Percentiles rank a stretch among this genome's conserved stretches.
Conservation (phyloP, 2,888 invertebrate genomes). For the Dendrolimus houi region DNA sequence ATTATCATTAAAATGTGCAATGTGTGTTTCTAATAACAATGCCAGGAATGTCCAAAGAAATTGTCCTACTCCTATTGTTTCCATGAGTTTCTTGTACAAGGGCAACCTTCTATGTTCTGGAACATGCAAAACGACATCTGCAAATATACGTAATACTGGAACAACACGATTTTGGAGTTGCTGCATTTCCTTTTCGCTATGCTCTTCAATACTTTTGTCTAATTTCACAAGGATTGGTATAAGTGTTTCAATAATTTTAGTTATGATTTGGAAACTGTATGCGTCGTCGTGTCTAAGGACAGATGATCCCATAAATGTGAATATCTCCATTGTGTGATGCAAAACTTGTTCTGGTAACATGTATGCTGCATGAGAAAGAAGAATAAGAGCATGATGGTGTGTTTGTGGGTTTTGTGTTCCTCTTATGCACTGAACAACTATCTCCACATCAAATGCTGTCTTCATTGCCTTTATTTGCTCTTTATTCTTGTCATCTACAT, state of each 20-base stretch:
- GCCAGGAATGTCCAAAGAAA: conserved; percentile 84
- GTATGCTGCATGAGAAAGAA: conserved; percentile 86
- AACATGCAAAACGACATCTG: conserved; percentile 92
- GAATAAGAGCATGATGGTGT: conserved; percentile 92
- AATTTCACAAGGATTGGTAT: conserved; percentile 87
- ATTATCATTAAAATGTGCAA: conserved; percentile 72
- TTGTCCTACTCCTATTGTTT: conserved; percentile 79
- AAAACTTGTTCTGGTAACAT: conserved; percentile 90
- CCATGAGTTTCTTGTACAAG: conserved; percentile 87
- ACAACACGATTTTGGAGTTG: conserved; percentile 68
- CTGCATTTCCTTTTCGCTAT: conserved; percentile 47
- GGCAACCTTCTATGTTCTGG: conserved; percentile 93
- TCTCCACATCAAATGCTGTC: conserved; percentile 80
- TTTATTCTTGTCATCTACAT: conserved; percentile 54
- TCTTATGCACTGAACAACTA: conserved; percentile 91
- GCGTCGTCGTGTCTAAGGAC: conserved; percentile 95
- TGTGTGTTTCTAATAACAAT: conserved; percentile 83
- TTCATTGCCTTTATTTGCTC: conserved; percentile 61
- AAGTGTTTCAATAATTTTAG: conserved; percentile 91
- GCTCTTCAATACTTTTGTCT: conserved; percentile 47
- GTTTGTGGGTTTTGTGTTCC: conserved; percentile 96
- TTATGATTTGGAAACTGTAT: conserved; percentile 95
- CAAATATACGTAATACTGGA: conserved; percentile 90
- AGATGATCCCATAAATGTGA: conserved; percentile 97
- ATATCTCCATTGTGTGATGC: conserved; percentile 96